Evolutionary conservation across 2,797 vertebrate species (phyloP), one percentile per base, ranked within the genome.

Genomic region (Spea hammondii): DNA sequence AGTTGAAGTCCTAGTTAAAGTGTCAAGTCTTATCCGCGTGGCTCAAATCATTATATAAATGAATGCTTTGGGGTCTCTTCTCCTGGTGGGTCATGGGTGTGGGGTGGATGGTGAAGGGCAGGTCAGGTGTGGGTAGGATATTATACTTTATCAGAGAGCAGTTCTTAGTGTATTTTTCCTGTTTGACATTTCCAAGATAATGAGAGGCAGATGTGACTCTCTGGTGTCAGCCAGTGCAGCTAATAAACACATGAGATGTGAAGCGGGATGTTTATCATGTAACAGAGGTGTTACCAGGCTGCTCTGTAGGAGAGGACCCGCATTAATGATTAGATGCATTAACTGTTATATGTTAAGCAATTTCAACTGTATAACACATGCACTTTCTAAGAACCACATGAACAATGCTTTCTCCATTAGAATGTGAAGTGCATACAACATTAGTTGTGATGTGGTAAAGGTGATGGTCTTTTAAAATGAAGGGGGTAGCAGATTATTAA

Each of bases 241-340:
- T 68, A 62, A 53, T 74, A 74, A 64, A 64, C 45, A 62, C 46
- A 50, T 14, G 14, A 66, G 62, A 79, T 60, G 51, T 62, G 60
- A 78, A 69, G 45, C 14, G 72, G 69, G 72, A 13, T 69, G 62
- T 60, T 79, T 72, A 74, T 79, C 78, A 79, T 59, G 17, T 73
- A 66, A 57, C 57, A 54, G 32, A 10, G 44, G 32, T 66, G 48
- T 32, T 17, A 53, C 49, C 44, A 9, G 62, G 73, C 50, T 62
- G 55, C 49, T 64, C 13, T 32, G 46, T 59, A 14, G 7, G 64
- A 50, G 45, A 5, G 50, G 68, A n/a, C 51, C 44, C 44, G 51
- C 59, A 78, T 65, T 65, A 65, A 72, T 78, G 69, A 71, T 71
- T 65, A 70, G 51, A 32, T 32, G 32, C 32, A 32, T 32, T 3